Evolutionary conservation across 2,888 invertebrate genomes (phyloP), one percentile per base, ranked within the genome.

Genomic region (Hirudinaria manillensis): DNA sequence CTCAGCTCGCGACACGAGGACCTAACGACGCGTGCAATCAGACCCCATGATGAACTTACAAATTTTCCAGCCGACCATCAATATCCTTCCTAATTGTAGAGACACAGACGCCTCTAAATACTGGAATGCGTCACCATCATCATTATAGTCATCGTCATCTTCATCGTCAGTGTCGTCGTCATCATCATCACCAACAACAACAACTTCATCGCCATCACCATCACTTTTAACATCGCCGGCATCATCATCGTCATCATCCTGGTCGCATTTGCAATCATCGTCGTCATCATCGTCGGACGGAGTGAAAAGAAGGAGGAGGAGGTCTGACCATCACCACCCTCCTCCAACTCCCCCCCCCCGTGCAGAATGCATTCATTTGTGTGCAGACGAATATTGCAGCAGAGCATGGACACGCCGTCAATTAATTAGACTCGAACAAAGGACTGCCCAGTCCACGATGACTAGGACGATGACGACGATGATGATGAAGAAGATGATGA

Each of bases 401-500:
- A 7, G 24, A 32, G n/a, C 27, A 32, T 68, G 24, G 32, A 27
- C n/a, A 32, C n/a, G 21, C 32, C n/a, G 32, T n/a, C 24, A 68
- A 34, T 21, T n/a, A n/a, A n/a, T n/a, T 27, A 68, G 32, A 32
- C 21, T 24, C n/a, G 27, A n/a, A 32, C 21, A 29, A 68, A 36
- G 55, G 75, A 75, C 51, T 53, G 56, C 70, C 55, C 72, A 53
- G 71, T 71, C 56, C 51, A 70, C 55, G 75, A 75, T 72, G 68
- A 75, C 38, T 68, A 75, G 45, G 73, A 73, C 65, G 73, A 75
- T 70, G 68, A 75, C 70, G 74, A 70, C n/a, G 68, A 74, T 36
- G 74, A 74, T 38, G 67, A 74, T 67, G 74, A 70, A 19, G 74
- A 70, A 36, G 68, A 74, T 67, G 67, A 74, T 36, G 74, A 74